phyloP scores from a whole-genome alignment of 2,888 invertebrate species.

The Glaucopsyche alexis region DNA sequence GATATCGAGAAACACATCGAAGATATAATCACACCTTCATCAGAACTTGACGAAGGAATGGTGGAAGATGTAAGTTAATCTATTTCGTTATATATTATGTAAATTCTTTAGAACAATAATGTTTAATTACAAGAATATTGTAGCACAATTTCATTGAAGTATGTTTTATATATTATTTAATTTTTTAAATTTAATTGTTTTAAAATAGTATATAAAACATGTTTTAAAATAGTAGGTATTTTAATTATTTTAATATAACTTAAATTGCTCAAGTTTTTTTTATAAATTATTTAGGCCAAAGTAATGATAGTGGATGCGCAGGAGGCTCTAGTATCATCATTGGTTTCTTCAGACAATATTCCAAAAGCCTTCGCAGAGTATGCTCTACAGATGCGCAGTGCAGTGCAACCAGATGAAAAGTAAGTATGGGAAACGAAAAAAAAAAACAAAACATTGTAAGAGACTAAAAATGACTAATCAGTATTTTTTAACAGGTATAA shows the following conservation, averaged over 20 bases:
- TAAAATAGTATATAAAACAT: no score
- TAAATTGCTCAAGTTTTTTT: not conserved
- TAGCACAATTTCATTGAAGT: no score
- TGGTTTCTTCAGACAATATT: conserved; percentile 29
- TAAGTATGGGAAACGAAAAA: conserved; percentile 18
- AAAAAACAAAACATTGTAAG: not conserved
- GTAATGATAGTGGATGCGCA: conserved; percentile 14
- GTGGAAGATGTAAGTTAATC: conserved; percentile 37
- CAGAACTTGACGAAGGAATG: not conserved
- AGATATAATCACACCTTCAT: conserved; percentile 44
- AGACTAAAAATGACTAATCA: no score
- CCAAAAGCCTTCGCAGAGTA: conserved; percentile 41
- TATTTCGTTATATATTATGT: not conserved
- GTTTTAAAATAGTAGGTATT: no score
- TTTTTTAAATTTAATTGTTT: no score
- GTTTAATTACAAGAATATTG: no score
- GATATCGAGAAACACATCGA: conserved; percentile 52
- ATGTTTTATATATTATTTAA: no score
- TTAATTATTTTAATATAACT: no score
- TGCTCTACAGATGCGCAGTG: conserved; percentile 36
- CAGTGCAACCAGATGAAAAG: conserved; percentile 32
- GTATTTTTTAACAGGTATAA: not conserved
- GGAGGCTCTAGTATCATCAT: conserved; percentile 11
- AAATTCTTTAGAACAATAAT: not conserved
- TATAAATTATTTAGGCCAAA: not conserved